Conservation (phyloP, 2,888 invertebrate genomes). For the Cosmia pyralina region DNA sequence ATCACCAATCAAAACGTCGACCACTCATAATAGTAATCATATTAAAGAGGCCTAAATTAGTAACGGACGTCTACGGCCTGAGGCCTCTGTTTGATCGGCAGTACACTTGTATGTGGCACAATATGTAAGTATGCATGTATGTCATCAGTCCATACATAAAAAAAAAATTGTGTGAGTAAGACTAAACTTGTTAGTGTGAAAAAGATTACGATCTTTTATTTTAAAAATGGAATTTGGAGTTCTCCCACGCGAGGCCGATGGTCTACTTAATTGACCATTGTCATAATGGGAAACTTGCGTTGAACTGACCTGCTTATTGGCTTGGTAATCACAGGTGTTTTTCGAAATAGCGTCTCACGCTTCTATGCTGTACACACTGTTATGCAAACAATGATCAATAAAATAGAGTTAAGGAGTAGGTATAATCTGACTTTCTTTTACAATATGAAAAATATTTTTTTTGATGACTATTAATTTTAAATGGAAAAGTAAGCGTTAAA, state of each 20-base stretch:
- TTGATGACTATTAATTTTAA: too few species aligned
- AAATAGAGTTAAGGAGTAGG: slow-evolving; percentile 25
- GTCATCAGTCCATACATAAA: slow-evolving; percentile 46
- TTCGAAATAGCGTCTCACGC: slow-evolving; percentile 86
- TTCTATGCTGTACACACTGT: slow-evolving; percentile 69
- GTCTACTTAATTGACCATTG: slow-evolving; percentile 87
- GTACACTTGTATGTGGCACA: slow-evolving; percentile 21
- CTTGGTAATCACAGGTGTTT: slow-evolving; percentile 82
- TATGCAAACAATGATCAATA: slow-evolving; percentile 70
- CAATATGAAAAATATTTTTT: neutral
- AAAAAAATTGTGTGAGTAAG: slow-evolving; percentile 45
- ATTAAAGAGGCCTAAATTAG: slow-evolving; percentile 9
- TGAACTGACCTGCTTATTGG: slow-evolving; percentile 83
- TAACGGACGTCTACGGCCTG: neutral
- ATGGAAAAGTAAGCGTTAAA: neutral
- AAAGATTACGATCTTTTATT: slow-evolving; percentile 58
- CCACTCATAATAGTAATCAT: neutral
- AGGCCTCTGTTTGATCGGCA: slow-evolving; percentile 4
- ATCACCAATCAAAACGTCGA: slow-evolving; percentile 3
- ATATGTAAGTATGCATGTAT: slow-evolving; percentile 34
- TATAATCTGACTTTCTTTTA: slow-evolving; percentile 15
- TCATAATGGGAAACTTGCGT: slow-evolving; percentile 84
- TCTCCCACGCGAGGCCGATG: slow-evolving; percentile 78
- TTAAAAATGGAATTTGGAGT: slow-evolving; percentile 70
- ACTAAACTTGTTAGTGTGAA: slow-evolving; percentile 55